Percentiles rank a stretch among this genome's conserved stretches.
These are phyloP conservation scores for Paracyclopina nana DNA, from an alignment of 1,140 invertebrate species.

Conservation along the genomic window DNA sequence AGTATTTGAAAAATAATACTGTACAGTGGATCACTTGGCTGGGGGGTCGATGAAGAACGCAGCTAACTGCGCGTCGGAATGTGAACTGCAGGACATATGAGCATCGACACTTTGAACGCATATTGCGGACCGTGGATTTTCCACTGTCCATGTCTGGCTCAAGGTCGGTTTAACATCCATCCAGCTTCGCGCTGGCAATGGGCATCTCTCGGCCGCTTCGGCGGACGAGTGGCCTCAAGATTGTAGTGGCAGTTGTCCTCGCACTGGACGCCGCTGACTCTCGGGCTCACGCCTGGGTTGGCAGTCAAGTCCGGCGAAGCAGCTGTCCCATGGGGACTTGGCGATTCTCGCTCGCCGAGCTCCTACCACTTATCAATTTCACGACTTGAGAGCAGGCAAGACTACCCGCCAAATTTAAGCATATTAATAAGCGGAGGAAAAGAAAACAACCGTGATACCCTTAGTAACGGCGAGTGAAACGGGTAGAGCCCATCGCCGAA, in stretches of 20 bases:
- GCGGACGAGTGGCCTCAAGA: not conserved
- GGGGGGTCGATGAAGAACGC: constrained; percentile 60
- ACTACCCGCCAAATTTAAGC: constrained; percentile 63
- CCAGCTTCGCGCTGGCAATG: not conserved
- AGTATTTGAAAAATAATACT: constrained; percentile 18
- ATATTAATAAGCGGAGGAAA: constrained; percentile 79
- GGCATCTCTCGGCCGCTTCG: not conserved
- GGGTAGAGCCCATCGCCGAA: constrained; percentile 50
- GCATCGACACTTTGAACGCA: too few relatives aligned
- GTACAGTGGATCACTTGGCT: constrained; percentile 45
- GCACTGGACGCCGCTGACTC: too few relatives aligned
- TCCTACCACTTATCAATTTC: constrained; percentile 5
- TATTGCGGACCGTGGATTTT: constrained; percentile 37
- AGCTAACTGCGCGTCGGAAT: constrained; percentile 48
- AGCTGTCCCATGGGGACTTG: too few relatives aligned
- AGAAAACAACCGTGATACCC: constrained; percentile 74
- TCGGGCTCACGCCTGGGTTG: too few relatives aligned
- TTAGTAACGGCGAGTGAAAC: constrained; percentile 66
- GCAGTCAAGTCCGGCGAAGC: too few relatives aligned
- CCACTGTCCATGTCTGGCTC: constrained; percentile 36
- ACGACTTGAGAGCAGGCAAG: constrained; percentile 45
- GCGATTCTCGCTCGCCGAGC: too few relatives aligned
- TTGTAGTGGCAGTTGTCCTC: not conserved
- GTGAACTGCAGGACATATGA: constrained; percentile 60
- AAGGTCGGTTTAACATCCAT: constrained; percentile 24